phyloP scores from a whole-genome alignment of 1,140 invertebrate genomes.

The Diabrotica undecimpunctata region DNA sequence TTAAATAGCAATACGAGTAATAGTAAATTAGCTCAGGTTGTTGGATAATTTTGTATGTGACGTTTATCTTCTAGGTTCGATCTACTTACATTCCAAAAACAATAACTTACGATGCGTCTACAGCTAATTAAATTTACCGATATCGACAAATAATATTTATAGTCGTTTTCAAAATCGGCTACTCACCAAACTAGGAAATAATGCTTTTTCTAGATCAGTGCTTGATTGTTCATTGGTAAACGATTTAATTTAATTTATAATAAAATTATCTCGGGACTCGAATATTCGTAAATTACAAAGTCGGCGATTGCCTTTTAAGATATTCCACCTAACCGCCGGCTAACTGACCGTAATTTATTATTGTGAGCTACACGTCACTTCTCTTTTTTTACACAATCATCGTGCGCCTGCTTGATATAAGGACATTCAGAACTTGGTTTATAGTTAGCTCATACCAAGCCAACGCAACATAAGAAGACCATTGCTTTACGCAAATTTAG shows the following conservation, averaged over 20 bases:
- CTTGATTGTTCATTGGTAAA: conserved; percentile 12
- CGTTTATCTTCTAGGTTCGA: too few species aligned
- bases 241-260: conserved; percentile 25
- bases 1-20: too few species aligned
- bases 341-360: conserved; percentile 28
- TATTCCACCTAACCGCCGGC: conserved; percentile 25
- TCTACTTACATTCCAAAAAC: too few species aligned
- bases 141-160: too few species aligned
- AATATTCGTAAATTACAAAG: conserved; percentile 28
- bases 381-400: conserved; percentile 27
- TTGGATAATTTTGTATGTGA: too few species aligned
- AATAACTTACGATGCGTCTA: too few species aligned
- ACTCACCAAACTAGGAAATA: not conserved
- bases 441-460: not conserved
- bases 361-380: conserved; percentile 22
- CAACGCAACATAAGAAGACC: not conserved
- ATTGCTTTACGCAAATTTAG: too few species aligned
- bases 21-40: too few species aligned
- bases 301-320: conserved; percentile 29
- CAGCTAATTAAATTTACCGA: too few species aligned
- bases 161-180: not conserved
- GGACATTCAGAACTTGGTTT: conserved; percentile 2
- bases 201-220: not conserved
- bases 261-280: conserved; percentile 19
- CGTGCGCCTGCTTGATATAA: conserved; percentile 14